Evolutionary conservation across 2,888 invertebrate genomes (phyloP), one percentile per base, ranked within the genome.

Genomic region (Lasioglossum pauxillum): DNA sequence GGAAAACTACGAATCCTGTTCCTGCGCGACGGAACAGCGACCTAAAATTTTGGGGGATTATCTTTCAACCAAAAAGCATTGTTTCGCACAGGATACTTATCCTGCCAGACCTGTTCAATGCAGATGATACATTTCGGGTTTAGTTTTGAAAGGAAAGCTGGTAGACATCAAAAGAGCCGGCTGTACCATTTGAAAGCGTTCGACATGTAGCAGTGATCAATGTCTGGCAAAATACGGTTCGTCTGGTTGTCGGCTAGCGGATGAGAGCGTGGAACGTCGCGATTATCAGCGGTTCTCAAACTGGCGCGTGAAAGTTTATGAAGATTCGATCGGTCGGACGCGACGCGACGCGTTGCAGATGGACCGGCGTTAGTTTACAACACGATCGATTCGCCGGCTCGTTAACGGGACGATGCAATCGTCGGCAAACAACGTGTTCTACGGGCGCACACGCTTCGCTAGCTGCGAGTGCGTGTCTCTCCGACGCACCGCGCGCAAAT

Each of bases 381-480:
- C 19, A 5, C 83, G 83, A 78, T 84, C 84, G 84, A 84, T 84
- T 72, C 31, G 53, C 69, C 35, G 53, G 76, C 77, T 35, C 46
- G 76, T 67, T 57, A 69, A 83, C 77, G 69, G 78, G 46, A 35
- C 16, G 60, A 41, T 38, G 74, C 46, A 46, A 75, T 79, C 67
- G 84, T 78, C 60, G 77, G 38, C 57, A 49, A 60, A 49, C 74
- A 69, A 60, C 35, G 88, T 79, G 75, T 75, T 38, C 78, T 57
- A 57, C 53, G 75, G 19, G 38, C 69, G 85, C 80, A 78, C 82
- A 77, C 88, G 80, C 90, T 82, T 78, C 79, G 83, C 71, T 88
- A 38, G 76, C 64, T 60, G 79, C 14, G 67, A 78, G 83, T 49
- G 85, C 84, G 89, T 82, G 82, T 83, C 81, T 75, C 83, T 64